A percentile compares a stretch with the other conserved stretches of the same genome.
phyloP scores from a whole-genome alignment of 2,888 invertebrate species.

The Euphydryas editha region DNA sequence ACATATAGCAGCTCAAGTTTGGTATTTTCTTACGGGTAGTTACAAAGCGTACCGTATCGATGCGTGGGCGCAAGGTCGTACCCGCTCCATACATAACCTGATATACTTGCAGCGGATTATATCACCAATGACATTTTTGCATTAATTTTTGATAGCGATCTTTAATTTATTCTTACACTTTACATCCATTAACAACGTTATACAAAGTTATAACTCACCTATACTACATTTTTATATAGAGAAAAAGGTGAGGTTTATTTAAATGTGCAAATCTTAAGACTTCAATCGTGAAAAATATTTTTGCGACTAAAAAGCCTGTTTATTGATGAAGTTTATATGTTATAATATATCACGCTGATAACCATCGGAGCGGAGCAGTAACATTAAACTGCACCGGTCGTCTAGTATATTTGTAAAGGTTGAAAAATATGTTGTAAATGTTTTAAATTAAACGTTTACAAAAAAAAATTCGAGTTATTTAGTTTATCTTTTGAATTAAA shows the following conservation, averaged over 20 bases:
- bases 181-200: slow-evolving; percentile 12
- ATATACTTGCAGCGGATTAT: slow-evolving; percentile 36
- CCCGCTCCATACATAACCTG: slow-evolving; percentile 35
- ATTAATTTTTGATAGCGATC: slow-evolving; percentile 32
- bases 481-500: too few species aligned
- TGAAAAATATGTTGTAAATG: too few species aligned
- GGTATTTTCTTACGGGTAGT: not conserved
- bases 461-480: not conserved
- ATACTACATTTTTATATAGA: not conserved
- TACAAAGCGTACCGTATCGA: slow-evolving; percentile 31
- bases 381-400: too few species aligned
- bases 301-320: too few species aligned
- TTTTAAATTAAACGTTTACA: too few species aligned
- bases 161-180: slow-evolving; percentile 27
- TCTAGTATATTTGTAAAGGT: too few species aligned
- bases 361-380: too few species aligned
- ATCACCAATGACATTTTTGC: slow-evolving; percentile 34
- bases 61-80: slow-evolving; percentile 37
- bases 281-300: too few species aligned
- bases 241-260: too few species aligned
- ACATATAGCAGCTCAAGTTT: not conserved
- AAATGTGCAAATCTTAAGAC: too few species aligned
- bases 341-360: too few species aligned
- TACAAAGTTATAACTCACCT: not conserved
- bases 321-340: too few species aligned